phyloP scores from a whole-genome alignment of 2,113 vertebrate species.

The Gopherus evgoodei region DNA sequence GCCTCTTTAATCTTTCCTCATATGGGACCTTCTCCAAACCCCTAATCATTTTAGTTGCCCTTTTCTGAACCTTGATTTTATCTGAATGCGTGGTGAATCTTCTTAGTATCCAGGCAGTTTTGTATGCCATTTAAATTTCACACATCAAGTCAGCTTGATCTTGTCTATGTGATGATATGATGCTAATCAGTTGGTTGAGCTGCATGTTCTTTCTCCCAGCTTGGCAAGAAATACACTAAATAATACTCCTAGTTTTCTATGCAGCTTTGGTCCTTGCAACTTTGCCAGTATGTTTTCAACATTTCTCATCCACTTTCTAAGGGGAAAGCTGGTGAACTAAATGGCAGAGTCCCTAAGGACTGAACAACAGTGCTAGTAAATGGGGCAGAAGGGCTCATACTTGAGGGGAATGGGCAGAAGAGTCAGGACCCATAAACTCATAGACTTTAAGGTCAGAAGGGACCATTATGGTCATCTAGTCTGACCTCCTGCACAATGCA shows the following conservation, averaged over 20 bases:
- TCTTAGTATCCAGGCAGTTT: background rate
- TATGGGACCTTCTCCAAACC: too few relatives aligned
- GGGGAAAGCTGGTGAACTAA: background rate
- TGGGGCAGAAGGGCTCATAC: background rate
- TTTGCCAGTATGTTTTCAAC: background rate
- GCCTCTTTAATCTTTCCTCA: too few relatives aligned
- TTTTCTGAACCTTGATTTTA: background rate
- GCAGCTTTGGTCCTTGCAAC: background rate
- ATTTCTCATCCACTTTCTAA: background rate
- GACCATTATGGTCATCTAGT: too few relatives aligned
- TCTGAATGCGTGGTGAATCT: background rate
- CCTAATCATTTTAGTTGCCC: too few relatives aligned
- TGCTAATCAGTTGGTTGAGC: background rate
- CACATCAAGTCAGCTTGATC: accelerated
- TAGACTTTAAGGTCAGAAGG: too few relatives aligned
- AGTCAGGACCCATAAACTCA: background rate
- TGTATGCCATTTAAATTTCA: accelerated
- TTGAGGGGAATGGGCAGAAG: background rate
- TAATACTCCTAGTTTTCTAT: background rate
- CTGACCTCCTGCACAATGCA: too few relatives aligned
- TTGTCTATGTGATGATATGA: background rate
- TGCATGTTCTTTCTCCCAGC: background rate
- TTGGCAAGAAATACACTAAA: background rate
- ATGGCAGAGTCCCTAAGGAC: background rate
- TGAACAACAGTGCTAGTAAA: background rate